These are phyloP conservation scores for Betta splendens DNA, from an alignment of 2,797 vertebrate genomes.

Conservation along the genomic window DNA sequence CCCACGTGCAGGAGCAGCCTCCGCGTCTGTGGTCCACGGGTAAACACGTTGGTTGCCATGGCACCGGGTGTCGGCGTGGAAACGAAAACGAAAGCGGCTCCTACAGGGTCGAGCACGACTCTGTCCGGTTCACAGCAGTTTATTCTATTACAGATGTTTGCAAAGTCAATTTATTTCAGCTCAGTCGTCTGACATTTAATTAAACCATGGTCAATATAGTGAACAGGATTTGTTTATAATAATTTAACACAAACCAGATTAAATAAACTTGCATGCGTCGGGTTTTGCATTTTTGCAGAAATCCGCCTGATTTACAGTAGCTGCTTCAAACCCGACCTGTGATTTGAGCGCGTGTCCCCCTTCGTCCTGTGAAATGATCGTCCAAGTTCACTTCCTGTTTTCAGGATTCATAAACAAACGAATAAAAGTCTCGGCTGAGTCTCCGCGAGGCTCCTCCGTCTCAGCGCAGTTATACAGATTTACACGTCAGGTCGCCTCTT, in stretches of 20 bases:
- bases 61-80: too few species aligned
- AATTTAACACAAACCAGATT: slow-evolving; percentile 3
- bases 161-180: background rate
- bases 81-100: slow-evolving; percentile 21
- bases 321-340: slow-evolving; percentile 7
- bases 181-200: background rate
- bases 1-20: slow-evolving; percentile 37
- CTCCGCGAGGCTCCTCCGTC: slow-evolving; percentile 32
- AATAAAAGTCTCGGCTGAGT: slow-evolving; percentile 54
- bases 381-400: slow-evolving; percentile 50
- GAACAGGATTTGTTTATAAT: background rate
- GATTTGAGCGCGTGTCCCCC: slow-evolving; percentile 8
- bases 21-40: slow-evolving; percentile 32
- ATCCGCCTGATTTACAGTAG: slow-evolving; percentile 19
- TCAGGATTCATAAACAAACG: slow-evolving; percentile 56
- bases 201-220: background rate
- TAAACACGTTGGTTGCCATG: slow-evolving; percentile 56
- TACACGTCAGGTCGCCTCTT: slow-evolving; percentile 31
- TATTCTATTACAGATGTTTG: background rate
- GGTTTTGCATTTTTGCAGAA: background rate
- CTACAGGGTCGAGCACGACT: slow-evolving; percentile 5
- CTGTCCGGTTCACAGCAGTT: background rate
- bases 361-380: slow-evolving; percentile 34
- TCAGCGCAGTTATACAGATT: slow-evolving; percentile 6
- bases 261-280: slow-evolving; percentile 2